Evolutionary conservation across 1,140 invertebrate species (phyloP).

Genomic region (Bradysia coprophila): DNA sequence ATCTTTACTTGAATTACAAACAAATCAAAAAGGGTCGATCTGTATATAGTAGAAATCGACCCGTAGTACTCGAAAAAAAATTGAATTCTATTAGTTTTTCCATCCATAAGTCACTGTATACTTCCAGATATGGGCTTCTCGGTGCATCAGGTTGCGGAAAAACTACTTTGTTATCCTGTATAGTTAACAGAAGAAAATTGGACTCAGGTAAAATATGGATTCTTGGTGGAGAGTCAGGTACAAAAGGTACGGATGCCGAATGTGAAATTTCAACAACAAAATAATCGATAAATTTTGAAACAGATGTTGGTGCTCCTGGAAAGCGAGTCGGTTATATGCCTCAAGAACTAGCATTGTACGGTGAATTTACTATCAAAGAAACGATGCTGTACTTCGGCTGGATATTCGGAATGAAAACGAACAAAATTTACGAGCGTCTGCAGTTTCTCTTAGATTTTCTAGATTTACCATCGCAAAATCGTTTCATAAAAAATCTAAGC

Average conservation of each 20-base stretch:
- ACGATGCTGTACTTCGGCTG: slow-evolving; percentile 95
- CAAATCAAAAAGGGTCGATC: too few species aligned
- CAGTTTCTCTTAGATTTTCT: slow-evolving; percentile 80
- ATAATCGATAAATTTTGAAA: neutral
- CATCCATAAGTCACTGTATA: too few species aligned
- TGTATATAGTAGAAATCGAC: too few species aligned
- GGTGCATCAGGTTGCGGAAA: slow-evolving; percentile 72
- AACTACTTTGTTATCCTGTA: slow-evolving; percentile 70
- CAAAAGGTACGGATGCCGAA: slow-evolving; percentile 35
- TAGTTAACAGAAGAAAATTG: slow-evolving; percentile 57
- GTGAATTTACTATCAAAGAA: slow-evolving; percentile 86
- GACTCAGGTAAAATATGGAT: slow-evolving; percentile 68
- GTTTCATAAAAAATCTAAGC: slow-evolving; percentile 77
- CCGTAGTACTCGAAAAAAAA: too few species aligned
- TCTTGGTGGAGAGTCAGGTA: slow-evolving; percentile 62
- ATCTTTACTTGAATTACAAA: too few species aligned
- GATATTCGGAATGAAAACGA: slow-evolving; percentile 76
- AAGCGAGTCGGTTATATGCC: slow-evolving; percentile 70
- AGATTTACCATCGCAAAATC: slow-evolving; percentile 65
- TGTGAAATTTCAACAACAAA: too few species aligned
- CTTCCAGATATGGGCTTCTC: slow-evolving; percentile 56
- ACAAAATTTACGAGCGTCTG: slow-evolving; percentile 60
- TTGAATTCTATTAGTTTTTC: too few species aligned
- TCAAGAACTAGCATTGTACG: slow-evolving; percentile 85
- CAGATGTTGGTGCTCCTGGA: slow-evolving; percentile 67